Evolutionary conservation across 2,797 vertebrate genomes (phyloP), one percentile per base, ranked within the genome.

Genomic region (Denticeps clupeoides): DNA sequence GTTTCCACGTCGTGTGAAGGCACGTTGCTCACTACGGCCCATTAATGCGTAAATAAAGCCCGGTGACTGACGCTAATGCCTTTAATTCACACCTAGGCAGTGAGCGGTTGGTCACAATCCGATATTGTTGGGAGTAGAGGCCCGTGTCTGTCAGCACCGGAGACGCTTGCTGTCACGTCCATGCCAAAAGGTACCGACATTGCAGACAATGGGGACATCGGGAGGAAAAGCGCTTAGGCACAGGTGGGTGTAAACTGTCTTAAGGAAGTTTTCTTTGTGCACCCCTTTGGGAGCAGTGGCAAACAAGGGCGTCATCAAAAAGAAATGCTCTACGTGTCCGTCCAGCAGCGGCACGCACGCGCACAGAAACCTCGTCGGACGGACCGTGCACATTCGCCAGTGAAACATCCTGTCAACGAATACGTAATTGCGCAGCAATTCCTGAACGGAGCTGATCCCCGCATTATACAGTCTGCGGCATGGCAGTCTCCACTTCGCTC

Each of bases 381-480:
- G 62, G 56, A 60, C 59, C 67, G 63, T 59, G 60, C 53, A 52
- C 54, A 52, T 62, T 67, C 53, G 33, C 60, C 67, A 57, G 48
- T 69, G 68, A 75, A 73, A 68, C 42, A 28, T 58, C 60, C 74
- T 78, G 72, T 82, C 77, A 77, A 69, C 74, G 77, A 75, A 78
- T 77, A 80, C 72, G 72, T 80, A 82, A 79, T 71, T 72, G 75
- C 51, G 51, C 69, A 80, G 72, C 63, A 62, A 79, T 81, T 64
- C 67, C 71, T 65, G 69, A 70, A 71, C 65, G 62, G 65, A 24
- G 57, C 70, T 75, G 75, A 80, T 80, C 76, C 70, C n/a, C 62
- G 45, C 45, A 69, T 79, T 71, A 75, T 68, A 74, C 69, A 72
- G 73, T 61, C 63, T 46, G 60, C 63, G 13, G 64, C 48, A 23